Conservation (phyloP, 2,797 vertebrate genomes). For the Sebastes trivittatus region DNA sequence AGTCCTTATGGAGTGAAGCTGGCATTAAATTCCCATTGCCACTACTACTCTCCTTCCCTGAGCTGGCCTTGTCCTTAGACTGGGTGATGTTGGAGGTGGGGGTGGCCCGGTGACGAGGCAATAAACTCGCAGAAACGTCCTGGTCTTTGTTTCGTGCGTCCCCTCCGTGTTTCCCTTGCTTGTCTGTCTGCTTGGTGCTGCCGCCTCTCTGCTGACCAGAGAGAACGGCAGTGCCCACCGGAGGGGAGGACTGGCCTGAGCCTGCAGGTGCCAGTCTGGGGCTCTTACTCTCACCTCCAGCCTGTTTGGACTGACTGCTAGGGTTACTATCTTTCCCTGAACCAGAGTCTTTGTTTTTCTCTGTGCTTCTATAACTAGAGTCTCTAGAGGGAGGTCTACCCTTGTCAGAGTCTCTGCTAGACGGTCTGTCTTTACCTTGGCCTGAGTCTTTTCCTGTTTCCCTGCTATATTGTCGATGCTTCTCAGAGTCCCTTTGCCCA, state of each 20-base stretch:
- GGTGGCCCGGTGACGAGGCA: constrained; percentile 74
- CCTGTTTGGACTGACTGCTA: constrained; percentile 69
- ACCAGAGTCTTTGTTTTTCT: constrained; percentile 74
- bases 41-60: constrained; percentile 77
- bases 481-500: constrained; percentile 67
- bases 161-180: constrained; percentile 80
- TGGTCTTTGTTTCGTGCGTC: constrained; percentile 71
- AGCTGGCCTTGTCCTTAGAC: constrained; percentile 75
- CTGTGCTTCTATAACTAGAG: constrained; percentile 72
- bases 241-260: constrained; percentile 80
- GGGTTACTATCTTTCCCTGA: constrained; percentile 68
- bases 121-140: constrained; percentile 74
- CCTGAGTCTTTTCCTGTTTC: constrained; percentile 71
- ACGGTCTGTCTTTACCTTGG: constrained; percentile 71
- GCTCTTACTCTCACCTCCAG: constrained; percentile 73
- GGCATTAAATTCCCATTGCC: constrained; percentile 62
- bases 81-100: constrained; percentile 53
- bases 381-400: constrained; percentile 69
- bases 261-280: constrained; percentile 66
- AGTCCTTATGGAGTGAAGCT: constrained; percentile 66
- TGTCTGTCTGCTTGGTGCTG: constrained; percentile 81
- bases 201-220: constrained; percentile 78
- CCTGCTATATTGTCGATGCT: constrained; percentile 65
- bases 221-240: constrained; percentile 79
- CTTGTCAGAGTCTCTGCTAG: constrained; percentile 73